Evolutionary conservation across 2,888 invertebrate species (phyloP), one percentile per base, ranked within the genome.

Genomic region (Archips crataeganus): DNA sequence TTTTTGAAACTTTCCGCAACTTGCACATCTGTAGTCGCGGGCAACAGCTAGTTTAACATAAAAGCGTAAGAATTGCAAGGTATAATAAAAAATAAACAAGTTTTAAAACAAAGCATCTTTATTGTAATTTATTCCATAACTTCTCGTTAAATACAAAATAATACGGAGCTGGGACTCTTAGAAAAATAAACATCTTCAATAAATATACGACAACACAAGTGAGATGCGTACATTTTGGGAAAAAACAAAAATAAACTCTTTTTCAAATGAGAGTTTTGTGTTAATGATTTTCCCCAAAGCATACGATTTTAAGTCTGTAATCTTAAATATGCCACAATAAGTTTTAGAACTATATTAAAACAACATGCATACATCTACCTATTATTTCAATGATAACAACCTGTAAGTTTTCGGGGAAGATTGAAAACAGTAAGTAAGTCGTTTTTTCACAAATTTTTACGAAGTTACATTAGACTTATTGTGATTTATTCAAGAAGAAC

Each of bases 161-260:
- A 89, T 88, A 86, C 82, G 86, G 84, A 85, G 85, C 81, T 80
- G 83, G 89, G 86, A 86, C 86, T 83, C 86, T 84, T 90, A 92
- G 80, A 93, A 92, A 92, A 93, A 93, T 94, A 93, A 94, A 93
- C 90, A 91, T 92, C 90, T 92, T 89, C 83, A 92, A 92, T 93
- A 92, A 92, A 92, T 90, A 92, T 85, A 86, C 81, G 82, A 80
- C 76, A 80, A 80, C 82, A 84, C 80, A 79, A 75, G 78, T 76
- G 75, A 74, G 74, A 73, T 70, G 66, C 66, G 71, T 69, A 70
- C 23, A 63, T 54, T 71, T n/a, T 11, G 47, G 59, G 45, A 10
- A 34, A 70, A 74, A 70, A 49, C 42, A 13, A n/a, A 32, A 42
- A 15, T 42, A 39, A 63, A 2, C 32, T 2, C 32, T 10, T 23